Conservation (phyloP, 2,888 invertebrate genomes). For the Phaedon cochleariae region DNA sequence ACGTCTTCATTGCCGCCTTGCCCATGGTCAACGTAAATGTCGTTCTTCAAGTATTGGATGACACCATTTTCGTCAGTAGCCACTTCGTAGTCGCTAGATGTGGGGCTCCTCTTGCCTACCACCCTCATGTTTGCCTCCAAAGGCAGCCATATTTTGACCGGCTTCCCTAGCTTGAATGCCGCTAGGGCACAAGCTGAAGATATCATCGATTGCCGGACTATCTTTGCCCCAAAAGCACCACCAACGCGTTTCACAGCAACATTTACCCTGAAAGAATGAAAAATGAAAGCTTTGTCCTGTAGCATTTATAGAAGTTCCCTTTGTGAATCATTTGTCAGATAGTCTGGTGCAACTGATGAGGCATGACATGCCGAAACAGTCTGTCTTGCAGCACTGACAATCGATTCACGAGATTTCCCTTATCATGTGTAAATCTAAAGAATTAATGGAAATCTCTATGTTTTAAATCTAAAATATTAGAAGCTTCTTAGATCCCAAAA, state of each 20-base stretch:
- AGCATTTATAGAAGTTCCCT: too few species aligned
- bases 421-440: too few species aligned
- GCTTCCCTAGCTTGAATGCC: slow-evolving; percentile 67
- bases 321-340: too few species aligned
- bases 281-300: too few species aligned
- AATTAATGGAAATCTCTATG: too few species aligned
- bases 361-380: too few species aligned
- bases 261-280: slow-evolving; percentile 70
- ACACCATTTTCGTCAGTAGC: slow-evolving; percentile 69
- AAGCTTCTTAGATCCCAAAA: too few species aligned
- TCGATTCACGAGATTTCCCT: too few species aligned
- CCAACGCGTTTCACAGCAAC: slow-evolving; percentile 77
- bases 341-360: too few species aligned
- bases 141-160: slow-evolving; percentile 74
- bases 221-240: slow-evolving; percentile 83
- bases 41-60: slow-evolving; percentile 70
- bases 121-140: slow-evolving; percentile 76
- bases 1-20: slow-evolving; percentile 62
- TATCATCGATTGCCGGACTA: slow-evolving; percentile 68
- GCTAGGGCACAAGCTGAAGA: slow-evolving; percentile 75
- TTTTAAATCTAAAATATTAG: too few species aligned
- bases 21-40: slow-evolving; percentile 66
- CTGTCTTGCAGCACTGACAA: too few species aligned
- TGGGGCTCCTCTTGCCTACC: slow-evolving; percentile 71
- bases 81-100: slow-evolving; percentile 71